phyloP scores from a whole-genome alignment of 2,797 vertebrate genomes.

The Scomberomorus guttatus region DNA sequence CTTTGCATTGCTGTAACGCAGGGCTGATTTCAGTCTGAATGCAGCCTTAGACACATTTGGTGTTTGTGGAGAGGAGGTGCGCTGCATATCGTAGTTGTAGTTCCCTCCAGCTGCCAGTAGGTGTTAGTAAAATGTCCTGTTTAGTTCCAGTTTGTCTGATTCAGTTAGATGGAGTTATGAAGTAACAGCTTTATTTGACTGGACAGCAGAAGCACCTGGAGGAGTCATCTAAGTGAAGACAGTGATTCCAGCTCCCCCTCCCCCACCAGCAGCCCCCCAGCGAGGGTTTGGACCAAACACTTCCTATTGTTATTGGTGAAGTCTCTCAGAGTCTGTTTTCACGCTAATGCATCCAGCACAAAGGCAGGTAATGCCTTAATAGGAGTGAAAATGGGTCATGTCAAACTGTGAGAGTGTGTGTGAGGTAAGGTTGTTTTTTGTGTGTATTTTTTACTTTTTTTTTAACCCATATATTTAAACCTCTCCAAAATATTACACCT shows the following conservation, averaged over 20 bases:
- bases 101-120: constrained; percentile 17
- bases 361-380: constrained; percentile 26
- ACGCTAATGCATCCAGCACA: constrained; percentile 22
- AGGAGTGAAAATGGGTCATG: constrained; percentile 6
- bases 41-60: no score
- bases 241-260: neutral
- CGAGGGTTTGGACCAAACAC: constrained; percentile 40
- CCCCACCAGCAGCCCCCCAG: constrained; percentile 27
- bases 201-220: neutral
- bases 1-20: no score
- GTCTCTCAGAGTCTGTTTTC: constrained; percentile 26
- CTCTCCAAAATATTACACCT: no score
- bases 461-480: no score
- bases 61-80: no score
- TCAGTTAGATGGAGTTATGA: neutral
- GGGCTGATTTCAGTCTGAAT: no score
- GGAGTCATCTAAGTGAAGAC: neutral
- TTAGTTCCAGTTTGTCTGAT: neutral
- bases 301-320: constrained; percentile 30
- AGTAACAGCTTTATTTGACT: neutral
- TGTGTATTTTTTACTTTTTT: neutral
- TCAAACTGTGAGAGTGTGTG: constrained; percentile 5
- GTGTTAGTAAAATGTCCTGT: neutral
- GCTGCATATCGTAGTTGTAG: neutral
- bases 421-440: neutral